These are phyloP conservation scores for Saimiri boliviensis DNA, from an alignment of 2,113 vertebrate species.

Conservation along the genomic window DNA sequence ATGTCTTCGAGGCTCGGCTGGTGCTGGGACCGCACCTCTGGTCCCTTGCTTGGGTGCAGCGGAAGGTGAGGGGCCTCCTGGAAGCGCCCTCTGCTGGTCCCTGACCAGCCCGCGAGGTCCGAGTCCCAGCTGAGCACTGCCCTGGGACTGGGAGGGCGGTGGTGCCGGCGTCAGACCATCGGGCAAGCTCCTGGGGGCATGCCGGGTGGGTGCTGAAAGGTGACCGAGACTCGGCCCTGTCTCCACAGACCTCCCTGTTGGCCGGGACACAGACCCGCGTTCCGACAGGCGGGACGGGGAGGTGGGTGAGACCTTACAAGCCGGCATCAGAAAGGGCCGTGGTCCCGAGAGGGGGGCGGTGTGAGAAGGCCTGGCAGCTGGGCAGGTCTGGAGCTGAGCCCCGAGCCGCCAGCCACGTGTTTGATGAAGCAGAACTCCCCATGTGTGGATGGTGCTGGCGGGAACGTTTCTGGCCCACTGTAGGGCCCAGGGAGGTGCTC, in stretches of 20 bases:
- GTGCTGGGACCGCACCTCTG: too few species aligned
- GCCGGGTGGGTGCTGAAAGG: neutral
- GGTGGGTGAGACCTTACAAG: neutral
- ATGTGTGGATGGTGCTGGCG: neutral
- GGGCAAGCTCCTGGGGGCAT: neutral
- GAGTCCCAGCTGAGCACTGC: too few species aligned
- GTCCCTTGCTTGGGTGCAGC: neutral
- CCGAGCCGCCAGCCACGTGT: neutral
- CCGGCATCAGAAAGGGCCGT: neutral
- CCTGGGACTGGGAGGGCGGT: neutral
- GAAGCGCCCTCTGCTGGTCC: constrained; percentile 44
- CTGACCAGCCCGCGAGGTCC: neutral
- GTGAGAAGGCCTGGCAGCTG: neutral
- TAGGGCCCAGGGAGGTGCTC: neutral
- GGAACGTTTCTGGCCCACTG: neutral
- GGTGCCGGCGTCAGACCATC: neutral
- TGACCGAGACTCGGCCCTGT: neutral
- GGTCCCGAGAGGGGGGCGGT: neutral
- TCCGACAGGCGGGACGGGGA: neutral
- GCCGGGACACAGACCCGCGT: neutral
- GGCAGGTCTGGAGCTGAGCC: neutral
- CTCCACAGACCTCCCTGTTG: neutral
- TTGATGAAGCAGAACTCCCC: neutral
- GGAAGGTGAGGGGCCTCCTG: neutral
- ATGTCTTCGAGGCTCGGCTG: neutral